Conservation (phyloP, 2,113 vertebrate genomes). For the Myocastor coypus region DNA sequence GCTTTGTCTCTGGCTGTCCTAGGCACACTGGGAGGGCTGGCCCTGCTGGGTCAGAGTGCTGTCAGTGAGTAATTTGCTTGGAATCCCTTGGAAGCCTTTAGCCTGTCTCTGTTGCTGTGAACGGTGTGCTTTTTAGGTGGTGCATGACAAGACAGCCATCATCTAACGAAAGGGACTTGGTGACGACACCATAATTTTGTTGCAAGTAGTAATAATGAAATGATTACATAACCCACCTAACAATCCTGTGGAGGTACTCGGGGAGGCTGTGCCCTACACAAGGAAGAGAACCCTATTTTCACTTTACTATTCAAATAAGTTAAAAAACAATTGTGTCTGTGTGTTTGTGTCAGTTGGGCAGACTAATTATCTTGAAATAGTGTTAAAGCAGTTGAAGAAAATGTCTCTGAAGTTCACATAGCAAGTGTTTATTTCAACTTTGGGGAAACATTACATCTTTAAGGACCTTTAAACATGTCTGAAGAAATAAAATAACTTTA, state of each 20-base stretch:
- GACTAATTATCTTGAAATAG: conserved; percentile 25
- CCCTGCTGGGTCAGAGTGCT: conserved; percentile 60
- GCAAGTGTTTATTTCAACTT: conserved; percentile 1
- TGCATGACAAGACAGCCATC: conserved; percentile 48
- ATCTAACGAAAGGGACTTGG: conserved; percentile 55
- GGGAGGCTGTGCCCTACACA: background rate
- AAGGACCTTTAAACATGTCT: background rate
- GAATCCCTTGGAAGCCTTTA: conserved; percentile 71
- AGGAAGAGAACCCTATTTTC: background rate
- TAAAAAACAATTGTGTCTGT: background rate
- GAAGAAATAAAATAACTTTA: background rate
- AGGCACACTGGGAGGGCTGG: conserved; percentile 56
- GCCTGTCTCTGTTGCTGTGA: conserved; percentile 76
- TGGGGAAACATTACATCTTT: background rate
- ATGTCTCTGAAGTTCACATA: background rate
- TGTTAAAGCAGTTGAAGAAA: conserved; percentile 5
- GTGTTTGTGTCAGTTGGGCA: conserved; percentile 34
- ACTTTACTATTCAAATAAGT: background rate
- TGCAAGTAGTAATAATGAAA: conserved; percentile 24
- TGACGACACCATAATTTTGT: conserved; percentile 54
- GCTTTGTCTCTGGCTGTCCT: conserved; percentile 64
- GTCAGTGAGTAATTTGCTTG: conserved; percentile 77
- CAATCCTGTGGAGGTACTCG: background rate
- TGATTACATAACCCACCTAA: background rate
- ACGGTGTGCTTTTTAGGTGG: conserved; percentile 24